Base-by-base conservation (phyloP, 2,113 vertebrate genomes). In the Rhodinocichla rosea region DNA sequence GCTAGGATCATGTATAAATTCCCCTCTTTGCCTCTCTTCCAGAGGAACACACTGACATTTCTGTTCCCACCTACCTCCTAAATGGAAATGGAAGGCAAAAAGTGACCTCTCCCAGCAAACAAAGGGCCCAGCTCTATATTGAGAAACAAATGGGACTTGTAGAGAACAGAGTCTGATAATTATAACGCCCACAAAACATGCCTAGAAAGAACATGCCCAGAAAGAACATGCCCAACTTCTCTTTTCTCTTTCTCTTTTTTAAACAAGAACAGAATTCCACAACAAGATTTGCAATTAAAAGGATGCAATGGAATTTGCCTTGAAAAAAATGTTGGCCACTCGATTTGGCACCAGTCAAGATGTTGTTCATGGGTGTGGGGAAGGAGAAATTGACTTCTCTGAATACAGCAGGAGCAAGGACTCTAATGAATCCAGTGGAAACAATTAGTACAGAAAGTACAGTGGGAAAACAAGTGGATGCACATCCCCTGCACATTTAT, bases 201-300 rank as follows among this genome's bases (percentile, higher is more conserved):
- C 75, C 90, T 65, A 91, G 90, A 97, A 96, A 97, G 94, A 96
- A 95, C 79, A 97, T 87, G 69, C 63, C 89, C 73, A 95, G 86
- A 97, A 97, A 97, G 95, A 97, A 96, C 95, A 95, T 84, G 87
- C 56, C 92, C 86, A 67, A 55, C 74, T 94, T 91, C 55, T 94
- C n/a, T 92, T 71, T 87, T 63, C 56, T 73, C 28, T 52, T 83
- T 93, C 75, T 87, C 62, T 77, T 94, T 84, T 70, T 53, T 0
- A 89, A 68, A 56, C 40, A 85, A 89, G 85, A 97, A 63, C 87
- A 95, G 87, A 98, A 98, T 97, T 97, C 96, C 95, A 95, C 70
- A 89, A 67, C 42, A 80, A 23, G 17, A 97, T 97, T 95, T 97
- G 96, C 96, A 98, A 98, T 95, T 98, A 88, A 97, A 97, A 98